Evolutionary conservation across 2,888 invertebrate genomes (phyloP).

Genomic region (Nasonia oneida): DNA sequence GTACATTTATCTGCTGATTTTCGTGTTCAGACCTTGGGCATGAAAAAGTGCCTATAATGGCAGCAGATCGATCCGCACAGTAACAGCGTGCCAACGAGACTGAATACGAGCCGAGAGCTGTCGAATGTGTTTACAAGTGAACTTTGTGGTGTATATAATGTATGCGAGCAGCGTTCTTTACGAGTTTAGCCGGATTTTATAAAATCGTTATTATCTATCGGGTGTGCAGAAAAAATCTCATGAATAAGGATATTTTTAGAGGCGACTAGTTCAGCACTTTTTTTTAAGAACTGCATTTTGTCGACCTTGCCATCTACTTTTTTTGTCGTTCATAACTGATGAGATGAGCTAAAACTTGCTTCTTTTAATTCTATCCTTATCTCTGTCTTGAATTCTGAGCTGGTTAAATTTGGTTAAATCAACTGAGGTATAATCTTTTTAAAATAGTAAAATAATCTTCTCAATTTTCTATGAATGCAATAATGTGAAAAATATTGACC

Average conservation of each 20-base stretch:
- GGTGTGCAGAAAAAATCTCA: neutral
- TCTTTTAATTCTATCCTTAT: neutral
- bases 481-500: no score
- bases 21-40: neutral
- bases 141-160: neutral
- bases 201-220: neutral
- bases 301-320: neutral
- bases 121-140: neutral
- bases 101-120: neutral
- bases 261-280: neutral
- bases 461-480: no score
- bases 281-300: neutral
- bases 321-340: neutral
- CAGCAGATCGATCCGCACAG: neutral
- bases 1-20: neutral
- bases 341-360: neutral
- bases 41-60: neutral
- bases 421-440: no score
- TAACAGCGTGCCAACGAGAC: neutral
- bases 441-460: no score
- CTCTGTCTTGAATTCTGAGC: no score
- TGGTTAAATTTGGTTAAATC: no score
- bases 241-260: neutral
- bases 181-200: neutral
- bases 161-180: neutral